These are phyloP conservation scores for Peromyscus eremicus DNA, from an alignment of 2,797 vertebrate genomes.

Conservation along the genomic window DNA sequence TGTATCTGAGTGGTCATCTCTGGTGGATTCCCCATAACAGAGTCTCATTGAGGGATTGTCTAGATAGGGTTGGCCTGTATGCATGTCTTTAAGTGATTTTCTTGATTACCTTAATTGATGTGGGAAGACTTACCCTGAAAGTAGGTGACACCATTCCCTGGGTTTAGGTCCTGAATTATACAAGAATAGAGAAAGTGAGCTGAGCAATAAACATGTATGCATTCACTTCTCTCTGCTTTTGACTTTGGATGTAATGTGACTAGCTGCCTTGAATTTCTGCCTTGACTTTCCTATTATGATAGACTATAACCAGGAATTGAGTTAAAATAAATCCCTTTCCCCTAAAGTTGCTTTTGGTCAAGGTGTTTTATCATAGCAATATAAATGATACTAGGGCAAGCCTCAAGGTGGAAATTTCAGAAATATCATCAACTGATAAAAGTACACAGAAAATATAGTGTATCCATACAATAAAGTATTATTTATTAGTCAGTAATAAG, in stretches of 20 bases:
- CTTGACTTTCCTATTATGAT: background rate
- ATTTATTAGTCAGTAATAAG: slow-evolving; percentile 19
- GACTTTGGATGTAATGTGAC: background rate
- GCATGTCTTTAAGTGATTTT: background rate
- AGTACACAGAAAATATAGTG: slow-evolving; percentile 22
- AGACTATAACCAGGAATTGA: background rate
- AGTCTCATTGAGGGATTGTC: background rate
- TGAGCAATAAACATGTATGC: background rate
- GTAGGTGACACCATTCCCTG: background rate
- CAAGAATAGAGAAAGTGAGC: background rate
- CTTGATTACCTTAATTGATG: background rate
- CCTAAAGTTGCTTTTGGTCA: background rate
- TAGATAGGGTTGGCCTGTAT: background rate
- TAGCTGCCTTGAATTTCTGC: background rate
- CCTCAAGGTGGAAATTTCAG: slow-evolving; percentile 3
- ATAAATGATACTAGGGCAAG: background rate
- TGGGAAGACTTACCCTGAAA: background rate
- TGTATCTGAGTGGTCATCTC: background rate
- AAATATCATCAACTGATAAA: slow-evolving; percentile 50
- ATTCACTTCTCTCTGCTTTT: background rate
- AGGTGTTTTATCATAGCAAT: background rate
- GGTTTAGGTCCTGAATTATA: background rate
- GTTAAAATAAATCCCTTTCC: background rate
- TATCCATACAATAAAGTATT: background rate
- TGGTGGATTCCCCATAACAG: background rate